Base-by-base conservation (phyloP, 2,888 invertebrate genomes). In the Patella ulyssiponensis region DNA sequence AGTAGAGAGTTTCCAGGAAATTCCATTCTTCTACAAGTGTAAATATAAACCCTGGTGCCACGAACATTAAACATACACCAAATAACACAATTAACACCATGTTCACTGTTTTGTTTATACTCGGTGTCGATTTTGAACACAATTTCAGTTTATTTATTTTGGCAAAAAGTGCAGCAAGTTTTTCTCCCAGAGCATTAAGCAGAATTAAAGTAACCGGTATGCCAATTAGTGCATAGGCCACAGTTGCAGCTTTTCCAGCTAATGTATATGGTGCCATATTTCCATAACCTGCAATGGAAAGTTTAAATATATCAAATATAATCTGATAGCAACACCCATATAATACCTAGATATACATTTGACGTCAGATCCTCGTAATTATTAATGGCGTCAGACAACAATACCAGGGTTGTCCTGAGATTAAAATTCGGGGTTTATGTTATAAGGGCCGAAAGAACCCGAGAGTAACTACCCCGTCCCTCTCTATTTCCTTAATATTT, bases 151-250 rank as follows among this genome's bases (percentile, higher is more conserved):
- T 82, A 80, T 84, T 86, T 54, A 88, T 85, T 71, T 80, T 82
- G 27, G 83, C 80, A 51, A 84, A 84, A 15, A 86, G 79, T 33
- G 80, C 74, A 17, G 84, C 84, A 71, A 88, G 83, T 52, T 85
- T 81, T 71, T 88, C 86, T 0, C 88, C 88, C 4, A 89, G 83
- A 15, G 84, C 87, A 23, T 85, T 84, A 69, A 89, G 80, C 77
- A 89, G 82, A 52, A 89, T 77, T 77, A 88, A 82, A 53, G 87
- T 88, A 9, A 88, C 78, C 0, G 89, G 89, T 71, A 89, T 89
- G 17, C 89, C 89, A 52, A 89, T 81, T 27, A 89, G 69, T 11
- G 89, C 88, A 79, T 88, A 89, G 7, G 84, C 80, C 20, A 88
- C 87, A 75, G 87, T 83, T 33, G 84, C 84, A 14, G 87, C 76